Base-by-base conservation (phyloP, 2,113 vertebrate genomes). In the Tenebrosternarchus preto region DNA sequence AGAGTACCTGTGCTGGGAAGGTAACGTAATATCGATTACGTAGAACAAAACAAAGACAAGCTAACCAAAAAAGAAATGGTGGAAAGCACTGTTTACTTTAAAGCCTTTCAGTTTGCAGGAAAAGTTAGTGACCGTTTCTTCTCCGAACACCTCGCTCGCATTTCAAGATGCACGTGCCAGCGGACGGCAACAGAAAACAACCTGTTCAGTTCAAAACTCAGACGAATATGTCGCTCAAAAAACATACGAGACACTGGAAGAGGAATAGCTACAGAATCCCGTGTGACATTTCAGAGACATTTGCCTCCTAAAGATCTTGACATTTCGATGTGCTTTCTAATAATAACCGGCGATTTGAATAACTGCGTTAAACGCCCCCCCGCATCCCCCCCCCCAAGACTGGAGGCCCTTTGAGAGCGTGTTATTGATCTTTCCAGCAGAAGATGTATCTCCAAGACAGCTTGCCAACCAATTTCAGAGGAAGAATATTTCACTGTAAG, bases 251-350 rank as follows among this genome's bases (percentile, higher is more conserved):
- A n/a, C 0, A 25, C 16, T 22, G 77, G 25, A 80, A 61, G 82
- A 82, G 27, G 39, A 53, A 85, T 77, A 71, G 64, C 81, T 77
- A 74, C 82, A 50, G 59, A 77, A 27, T 73, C 86, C 78, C 78
- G 39, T 66, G 79, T 91, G 91, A 91, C 91, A 88, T 92, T 89
- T 78, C 82, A 80, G 78, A 86, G 88, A 88, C 88, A 90, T 93
- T 92, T 90, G 90, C 90, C 86, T 86, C 85, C 84, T 88, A 92
- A 90, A 90, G 90, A 91, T 91, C 89, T 89, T 93, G 92, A 92
- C 90, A 92, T 93, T 92, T 91, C 63, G 20, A 78, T 27, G 82
- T n/a, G 29, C 33, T 50, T 84, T 89, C 86, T 91, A 90, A 90
- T 90, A 90, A 88, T 89, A 82, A 82, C 84, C 82, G 86, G 88